phyloP scores from a whole-genome alignment of 1,140 invertebrate genomes.

The Drosophila nigromelanica region DNA sequence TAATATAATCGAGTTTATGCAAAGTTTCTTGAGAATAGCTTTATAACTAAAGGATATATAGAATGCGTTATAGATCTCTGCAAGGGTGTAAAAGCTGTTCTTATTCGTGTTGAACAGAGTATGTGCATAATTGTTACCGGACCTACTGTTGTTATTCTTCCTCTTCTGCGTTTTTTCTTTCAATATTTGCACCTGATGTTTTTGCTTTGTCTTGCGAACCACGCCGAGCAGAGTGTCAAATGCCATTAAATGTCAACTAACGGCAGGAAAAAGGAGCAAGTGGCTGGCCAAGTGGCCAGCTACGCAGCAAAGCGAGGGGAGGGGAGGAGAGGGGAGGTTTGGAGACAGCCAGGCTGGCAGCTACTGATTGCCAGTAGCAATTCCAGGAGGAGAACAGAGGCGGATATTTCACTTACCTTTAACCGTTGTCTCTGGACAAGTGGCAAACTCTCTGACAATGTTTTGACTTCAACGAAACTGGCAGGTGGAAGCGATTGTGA shows the following conservation, averaged over 20 bases:
- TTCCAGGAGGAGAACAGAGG: slow-evolving; percentile 2
- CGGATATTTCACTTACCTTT: slow-evolving; percentile 71
- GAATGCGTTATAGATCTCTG: too few species aligned
- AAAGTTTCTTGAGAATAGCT: too few species aligned
- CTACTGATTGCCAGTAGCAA: slow-evolving; percentile 65
- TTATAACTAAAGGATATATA: too few species aligned
- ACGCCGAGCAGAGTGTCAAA: slow-evolving; percentile 63
- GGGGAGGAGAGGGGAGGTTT: background rate
- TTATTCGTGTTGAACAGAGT: too few species aligned
- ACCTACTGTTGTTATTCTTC: slow-evolving; percentile 13
- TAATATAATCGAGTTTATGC: too few species aligned
- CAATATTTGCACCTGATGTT: slow-evolving; percentile 56
- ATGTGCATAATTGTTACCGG: background rate
- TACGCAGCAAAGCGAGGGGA: slow-evolving; percentile 26
- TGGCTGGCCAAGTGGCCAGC: slow-evolving; percentile 60
- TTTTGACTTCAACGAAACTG: slow-evolving; percentile 67
- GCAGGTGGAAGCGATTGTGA: slow-evolving; percentile 61
- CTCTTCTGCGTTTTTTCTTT: slow-evolving; percentile 4
- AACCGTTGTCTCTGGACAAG: slow-evolving; percentile 51
- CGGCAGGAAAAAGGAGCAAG: slow-evolving; percentile 42
- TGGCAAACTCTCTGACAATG: slow-evolving; percentile 64
- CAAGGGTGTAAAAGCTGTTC: too few species aligned
- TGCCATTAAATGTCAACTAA: slow-evolving; percentile 79
- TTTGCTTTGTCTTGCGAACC: slow-evolving; percentile 56
- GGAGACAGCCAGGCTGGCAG: slow-evolving; percentile 37